Evolutionary conservation across 2,888 invertebrate genomes (phyloP).

Genomic region (Drosophila nr. medialis): DNA sequence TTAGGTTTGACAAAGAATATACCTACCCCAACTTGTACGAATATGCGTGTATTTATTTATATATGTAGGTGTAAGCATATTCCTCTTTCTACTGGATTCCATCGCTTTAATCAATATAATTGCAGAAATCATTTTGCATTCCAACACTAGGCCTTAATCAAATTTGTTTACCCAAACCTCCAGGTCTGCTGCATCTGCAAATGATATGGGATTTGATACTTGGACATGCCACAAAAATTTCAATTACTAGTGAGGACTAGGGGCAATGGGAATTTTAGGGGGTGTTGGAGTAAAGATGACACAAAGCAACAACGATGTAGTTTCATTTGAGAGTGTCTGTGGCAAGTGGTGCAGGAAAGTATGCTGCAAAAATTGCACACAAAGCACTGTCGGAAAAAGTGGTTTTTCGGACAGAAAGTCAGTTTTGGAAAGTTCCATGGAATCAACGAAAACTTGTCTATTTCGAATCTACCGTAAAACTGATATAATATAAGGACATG

Average conservation of each 20-base stretch:
- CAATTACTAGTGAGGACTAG: constrained; percentile 29
- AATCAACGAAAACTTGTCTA: neutral
- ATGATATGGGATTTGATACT: constrained; percentile 47
- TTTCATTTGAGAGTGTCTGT: constrained; percentile 29
- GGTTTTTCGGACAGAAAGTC: neutral
- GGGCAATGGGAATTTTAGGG: neutral
- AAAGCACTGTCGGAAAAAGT: constrained; percentile 3
- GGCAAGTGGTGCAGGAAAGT: constrained; percentile 52
- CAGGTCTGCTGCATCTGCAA: constrained; percentile 19
- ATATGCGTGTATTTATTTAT: neutral
- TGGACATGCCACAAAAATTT: constrained; percentile 43
- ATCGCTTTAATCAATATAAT: neutral
- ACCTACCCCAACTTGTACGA: neutral
- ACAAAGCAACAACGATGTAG: constrained; percentile 14
- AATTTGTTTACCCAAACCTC: constrained; percentile 10
- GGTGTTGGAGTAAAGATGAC: constrained; percentile 4
- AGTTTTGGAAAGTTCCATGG: neutral
- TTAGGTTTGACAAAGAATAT: neutral
- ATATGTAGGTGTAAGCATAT: neutral
- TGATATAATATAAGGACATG: neutral
- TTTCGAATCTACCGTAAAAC: neutral
- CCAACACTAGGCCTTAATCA: neutral
- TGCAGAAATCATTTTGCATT: neutral
- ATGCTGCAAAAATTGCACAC: constrained; percentile 53
- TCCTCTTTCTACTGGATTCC: neutral